Percentiles rank a stretch among this genome's conserved stretches.
Conservation (phyloP, 2,113 vertebrate genomes). For the Centropus bengalensis region DNA sequence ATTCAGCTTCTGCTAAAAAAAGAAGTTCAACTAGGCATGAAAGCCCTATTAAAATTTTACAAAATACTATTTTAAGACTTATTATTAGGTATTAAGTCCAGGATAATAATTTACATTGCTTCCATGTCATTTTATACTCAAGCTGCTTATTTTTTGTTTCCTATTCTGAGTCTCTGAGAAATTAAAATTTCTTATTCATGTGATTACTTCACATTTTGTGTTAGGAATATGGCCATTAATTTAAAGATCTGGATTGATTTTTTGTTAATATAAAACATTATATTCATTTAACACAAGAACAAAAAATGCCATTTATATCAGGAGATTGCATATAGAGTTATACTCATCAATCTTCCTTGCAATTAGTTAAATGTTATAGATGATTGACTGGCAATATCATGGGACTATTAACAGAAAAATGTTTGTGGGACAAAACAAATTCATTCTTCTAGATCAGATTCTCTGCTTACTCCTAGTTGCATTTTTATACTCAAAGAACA, state of each 20-base stretch:
- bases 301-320: not conserved
- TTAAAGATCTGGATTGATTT: not conserved
- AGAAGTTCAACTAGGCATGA: not conserved
- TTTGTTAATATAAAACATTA: not conserved
- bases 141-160: not conserved
- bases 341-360: not conserved
- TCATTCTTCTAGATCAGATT: not conserved
- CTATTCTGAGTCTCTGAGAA: not conserved
- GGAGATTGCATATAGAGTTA: not conserved
- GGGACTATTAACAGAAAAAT: not conserved
- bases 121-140: not conserved
- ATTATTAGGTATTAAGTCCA: slow-evolving; percentile 25
- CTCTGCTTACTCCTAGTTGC: not conserved
- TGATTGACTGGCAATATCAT: not conserved
- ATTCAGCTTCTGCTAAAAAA: not conserved
- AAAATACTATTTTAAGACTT: not conserved
- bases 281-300: not conserved
- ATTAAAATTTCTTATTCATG: not conserved
- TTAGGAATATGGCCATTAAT: not conserved
- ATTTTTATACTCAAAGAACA: not conserved
- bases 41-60: slow-evolving; percentile 5
- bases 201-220: not conserved
- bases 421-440: not conserved
- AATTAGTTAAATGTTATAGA: not conserved
- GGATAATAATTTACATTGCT: not conserved